Evolutionary conservation across 2,113 vertebrate species (phyloP).

Genomic region (Nycticryphes semicollaris): DNA sequence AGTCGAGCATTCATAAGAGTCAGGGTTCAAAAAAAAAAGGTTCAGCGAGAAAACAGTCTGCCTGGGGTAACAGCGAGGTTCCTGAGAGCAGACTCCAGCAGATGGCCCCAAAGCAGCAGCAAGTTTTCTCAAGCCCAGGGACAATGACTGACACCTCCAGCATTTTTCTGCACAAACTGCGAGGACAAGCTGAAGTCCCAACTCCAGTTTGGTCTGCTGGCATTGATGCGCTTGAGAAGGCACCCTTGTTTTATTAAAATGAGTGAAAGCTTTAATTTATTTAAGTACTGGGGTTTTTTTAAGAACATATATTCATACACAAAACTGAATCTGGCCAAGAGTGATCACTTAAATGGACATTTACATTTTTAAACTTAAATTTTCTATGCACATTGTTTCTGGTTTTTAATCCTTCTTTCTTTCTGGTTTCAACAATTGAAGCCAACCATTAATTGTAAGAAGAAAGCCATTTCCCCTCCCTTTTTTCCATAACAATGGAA

Average conservation of each 20-base stretch:
- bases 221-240: not conserved
- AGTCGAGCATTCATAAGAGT: fast-evolving
- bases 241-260: not conserved
- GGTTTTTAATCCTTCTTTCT: not conserved
- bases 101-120: constrained; percentile 43
- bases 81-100: constrained; percentile 12
- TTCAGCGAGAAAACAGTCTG: not conserved
- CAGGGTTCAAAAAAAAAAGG: fast-evolving
- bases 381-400: not conserved
- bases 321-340: not conserved
- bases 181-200: not conserved
- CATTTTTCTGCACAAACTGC: not conserved
- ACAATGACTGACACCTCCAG: not conserved
- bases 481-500: not conserved
- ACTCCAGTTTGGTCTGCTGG: not conserved
- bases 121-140: not conserved
- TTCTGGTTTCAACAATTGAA: not conserved
- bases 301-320: not conserved
- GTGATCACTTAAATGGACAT: fast-evolving
- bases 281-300: not conserved
- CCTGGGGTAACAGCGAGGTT: fast-evolving
- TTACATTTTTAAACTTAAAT: not conserved
- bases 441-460: not conserved
- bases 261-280: not conserved
- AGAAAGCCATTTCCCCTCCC: not conserved